phyloP scores from a whole-genome alignment of 2,888 invertebrate species.

The Amphiduros pacificus region DNA sequence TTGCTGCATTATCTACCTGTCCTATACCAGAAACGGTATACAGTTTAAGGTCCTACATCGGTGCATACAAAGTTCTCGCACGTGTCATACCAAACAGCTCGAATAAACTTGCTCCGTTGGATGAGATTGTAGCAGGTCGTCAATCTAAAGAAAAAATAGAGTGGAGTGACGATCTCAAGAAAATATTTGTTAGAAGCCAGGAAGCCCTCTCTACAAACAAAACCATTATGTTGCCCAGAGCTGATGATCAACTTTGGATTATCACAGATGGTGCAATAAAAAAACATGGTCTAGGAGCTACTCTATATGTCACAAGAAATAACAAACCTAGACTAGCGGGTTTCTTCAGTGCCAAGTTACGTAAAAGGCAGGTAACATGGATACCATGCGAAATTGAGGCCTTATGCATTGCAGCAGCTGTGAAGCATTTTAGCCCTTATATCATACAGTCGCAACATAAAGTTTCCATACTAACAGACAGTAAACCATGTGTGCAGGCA shows the following conservation, averaged over 20 bases:
- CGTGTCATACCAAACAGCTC: background rate
- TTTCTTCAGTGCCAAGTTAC: slow-evolving; percentile 32
- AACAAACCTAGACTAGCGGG: slow-evolving; percentile 22
- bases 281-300: slow-evolving; percentile 29
- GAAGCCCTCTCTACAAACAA: background rate
- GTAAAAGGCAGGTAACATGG: slow-evolving; percentile 27
- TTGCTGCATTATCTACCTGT: background rate
- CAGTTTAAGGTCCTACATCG: background rate
- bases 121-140: background rate
- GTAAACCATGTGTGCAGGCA: background rate
- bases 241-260: slow-evolving; percentile 19
- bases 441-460: slow-evolving; percentile 36
- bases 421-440: slow-evolving; percentile 35
- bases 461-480: background rate
- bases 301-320: slow-evolving; percentile 28
- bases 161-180: background rate
- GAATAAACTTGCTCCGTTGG: background rate
- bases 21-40: background rate
- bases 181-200: background rate
- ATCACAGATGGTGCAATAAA: slow-evolving; percentile 13
- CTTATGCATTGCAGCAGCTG: slow-evolving; percentile 26
- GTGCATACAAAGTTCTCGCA: background rate
- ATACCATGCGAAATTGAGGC: slow-evolving; percentile 27
- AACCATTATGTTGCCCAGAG: background rate
- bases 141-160: background rate